These are phyloP conservation scores for Conops quadrifasciatus DNA, from an alignment of 2,888 invertebrate species.

Conservation along the genomic window DNA sequence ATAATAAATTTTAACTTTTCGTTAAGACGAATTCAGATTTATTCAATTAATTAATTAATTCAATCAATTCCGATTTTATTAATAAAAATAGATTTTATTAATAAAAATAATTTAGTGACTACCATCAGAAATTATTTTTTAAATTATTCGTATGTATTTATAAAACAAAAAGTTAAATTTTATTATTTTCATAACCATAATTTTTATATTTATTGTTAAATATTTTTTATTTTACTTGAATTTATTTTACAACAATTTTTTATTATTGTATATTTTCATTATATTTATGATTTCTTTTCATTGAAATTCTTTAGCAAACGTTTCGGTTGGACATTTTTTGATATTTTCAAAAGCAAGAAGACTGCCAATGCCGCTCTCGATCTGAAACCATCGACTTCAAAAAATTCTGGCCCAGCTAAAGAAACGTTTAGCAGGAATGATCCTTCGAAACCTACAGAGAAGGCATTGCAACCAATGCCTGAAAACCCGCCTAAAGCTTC, in stretches of 20 bases:
- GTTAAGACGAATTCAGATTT: too few species aligned
- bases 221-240: neutral
- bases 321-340: conserved; percentile 62
- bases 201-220: neutral
- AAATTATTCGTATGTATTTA: conserved; percentile 39
- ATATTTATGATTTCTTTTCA: conserved; percentile 15
- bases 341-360: conserved; percentile 55
- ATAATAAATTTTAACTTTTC: neutral
- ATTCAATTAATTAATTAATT: too few species aligned
- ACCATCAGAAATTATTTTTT: too few species aligned
- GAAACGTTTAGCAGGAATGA: neutral
- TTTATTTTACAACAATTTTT: neutral
- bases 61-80: too few species aligned
- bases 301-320: conserved; percentile 58
- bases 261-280: conserved; percentile 8
- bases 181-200: conserved; percentile 7
- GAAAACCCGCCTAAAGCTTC: neutral
- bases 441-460: neutral
- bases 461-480: neutral
- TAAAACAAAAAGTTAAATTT: too few species aligned
- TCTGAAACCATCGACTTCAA: conserved; percentile 46
- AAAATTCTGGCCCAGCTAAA: too few species aligned
- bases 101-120: too few species aligned
- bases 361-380: conserved; percentile 35
- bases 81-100: too few species aligned